Percentiles rank a stretch among this genome's conserved stretches.
These are phyloP conservation scores for Osmerus mordax DNA, from an alignment of 2,113 vertebrate species.

Conservation along the genomic window DNA sequence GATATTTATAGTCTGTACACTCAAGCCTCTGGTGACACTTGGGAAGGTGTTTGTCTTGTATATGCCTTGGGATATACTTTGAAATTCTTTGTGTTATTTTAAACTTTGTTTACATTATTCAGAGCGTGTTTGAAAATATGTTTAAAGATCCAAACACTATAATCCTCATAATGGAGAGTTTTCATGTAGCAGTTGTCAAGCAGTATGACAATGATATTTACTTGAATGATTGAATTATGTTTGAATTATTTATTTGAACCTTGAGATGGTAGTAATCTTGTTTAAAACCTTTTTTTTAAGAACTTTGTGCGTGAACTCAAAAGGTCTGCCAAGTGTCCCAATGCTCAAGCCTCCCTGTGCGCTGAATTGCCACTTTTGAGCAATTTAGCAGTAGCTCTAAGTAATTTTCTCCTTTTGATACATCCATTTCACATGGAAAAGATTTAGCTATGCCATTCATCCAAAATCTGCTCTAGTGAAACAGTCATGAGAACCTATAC, in stretches of 20 bases:
- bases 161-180: background rate
- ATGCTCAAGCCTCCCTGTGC: constrained; percentile 11
- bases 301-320: background rate
- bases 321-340: constrained; percentile 23
- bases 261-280: constrained; percentile 24
- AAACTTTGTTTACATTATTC: background rate
- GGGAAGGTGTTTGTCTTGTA: constrained; percentile 12
- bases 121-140: constrained; percentile 7
- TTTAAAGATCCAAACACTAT: background rate
- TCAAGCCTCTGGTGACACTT: background rate
- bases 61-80: constrained; percentile 2
- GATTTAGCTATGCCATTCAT: constrained; percentile 50
- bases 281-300: constrained; percentile 8
- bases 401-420: constrained; percentile 49
- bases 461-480: constrained; percentile 30
- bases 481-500: constrained; percentile 38
- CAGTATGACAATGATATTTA: too few species aligned
- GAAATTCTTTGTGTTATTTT: constrained; percentile 13
- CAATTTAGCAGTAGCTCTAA: constrained; percentile 40
- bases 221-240: background rate
- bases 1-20: constrained; percentile 7
- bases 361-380: constrained; percentile 33
- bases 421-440: constrained; percentile 56
- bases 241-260: constrained; percentile 21
- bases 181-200: background rate